Conservation (phyloP, 2,113 vertebrate genomes). For the Hucho hucho region DNA sequence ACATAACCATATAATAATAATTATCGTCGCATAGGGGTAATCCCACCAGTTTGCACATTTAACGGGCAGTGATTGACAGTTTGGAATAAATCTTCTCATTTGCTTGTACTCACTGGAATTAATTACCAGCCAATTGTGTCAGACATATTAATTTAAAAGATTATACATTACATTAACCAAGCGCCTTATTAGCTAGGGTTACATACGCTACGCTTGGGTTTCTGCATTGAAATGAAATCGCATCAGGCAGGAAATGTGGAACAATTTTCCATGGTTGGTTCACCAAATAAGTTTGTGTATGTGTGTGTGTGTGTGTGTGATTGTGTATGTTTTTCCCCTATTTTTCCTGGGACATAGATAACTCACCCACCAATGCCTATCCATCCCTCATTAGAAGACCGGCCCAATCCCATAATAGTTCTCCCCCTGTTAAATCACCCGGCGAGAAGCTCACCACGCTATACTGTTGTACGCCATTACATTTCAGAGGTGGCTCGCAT, state of each 20-base stretch:
- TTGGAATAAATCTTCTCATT: slow-evolving; percentile 71
- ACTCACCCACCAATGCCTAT: slow-evolving; percentile 17
- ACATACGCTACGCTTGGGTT: slow-evolving; percentile 57
- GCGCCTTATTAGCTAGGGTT: slow-evolving; percentile 65
- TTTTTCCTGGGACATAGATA: slow-evolving; percentile 23
- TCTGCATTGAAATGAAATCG: slow-evolving; percentile 63
- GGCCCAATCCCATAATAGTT: slow-evolving; percentile 28
- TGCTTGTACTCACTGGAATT: slow-evolving; percentile 68
- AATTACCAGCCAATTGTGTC: slow-evolving; percentile 76
- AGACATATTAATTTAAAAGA: slow-evolving; percentile 76
- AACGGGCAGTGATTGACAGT: slow-evolving; percentile 61
- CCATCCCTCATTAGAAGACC: slow-evolving; percentile 18
- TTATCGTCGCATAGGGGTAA: slow-evolving; percentile 39
- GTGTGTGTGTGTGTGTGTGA: not conserved
- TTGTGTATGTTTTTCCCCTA: not conserved
- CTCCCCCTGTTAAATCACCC: slow-evolving; percentile 39
- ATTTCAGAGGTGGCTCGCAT: slow-evolving; percentile 36
- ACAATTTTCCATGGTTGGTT: slow-evolving; percentile 58
- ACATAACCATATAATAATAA: slow-evolving; percentile 61
- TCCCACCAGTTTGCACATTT: slow-evolving; percentile 35
- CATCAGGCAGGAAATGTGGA: slow-evolving; percentile 62
- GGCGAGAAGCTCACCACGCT: slow-evolving; percentile 35
- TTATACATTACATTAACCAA: slow-evolving; percentile 73
- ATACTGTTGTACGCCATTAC: slow-evolving; percentile 40
- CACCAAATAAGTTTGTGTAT: slow-evolving; percentile 33